A percentile compares a stretch with the other conserved stretches of the same genome.
phyloP scores from a whole-genome alignment of 1,140 invertebrate species.

The Galendromus occidentalis region DNA sequence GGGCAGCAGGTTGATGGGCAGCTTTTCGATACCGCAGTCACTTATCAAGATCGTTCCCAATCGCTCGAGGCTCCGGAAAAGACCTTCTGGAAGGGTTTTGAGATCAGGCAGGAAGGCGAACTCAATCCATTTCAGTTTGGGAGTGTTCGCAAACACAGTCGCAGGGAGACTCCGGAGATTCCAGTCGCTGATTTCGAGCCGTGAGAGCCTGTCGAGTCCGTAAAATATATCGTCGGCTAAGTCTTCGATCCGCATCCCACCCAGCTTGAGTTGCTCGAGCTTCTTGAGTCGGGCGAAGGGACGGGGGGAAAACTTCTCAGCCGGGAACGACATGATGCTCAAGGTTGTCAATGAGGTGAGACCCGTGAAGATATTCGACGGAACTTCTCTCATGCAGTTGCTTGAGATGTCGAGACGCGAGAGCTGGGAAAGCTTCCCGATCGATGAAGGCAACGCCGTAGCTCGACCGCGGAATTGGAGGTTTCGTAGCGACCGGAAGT shows the following conservation, averaged over 20 bases:
- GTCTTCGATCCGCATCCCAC: not conserved
- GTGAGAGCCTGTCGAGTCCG: too few species aligned
- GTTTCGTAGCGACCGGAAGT: not conserved
- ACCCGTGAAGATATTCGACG: not conserved
- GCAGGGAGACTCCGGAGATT: too few species aligned
- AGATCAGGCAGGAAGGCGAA: too few species aligned
- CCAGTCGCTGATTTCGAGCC: too few species aligned
- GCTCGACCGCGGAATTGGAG: not conserved
- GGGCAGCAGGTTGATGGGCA: too few species aligned
- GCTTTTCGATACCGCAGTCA: too few species aligned
- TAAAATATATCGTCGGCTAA: too few species aligned
- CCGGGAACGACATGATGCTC: not conserved
- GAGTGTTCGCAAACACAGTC: too few species aligned
- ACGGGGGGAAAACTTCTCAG: not conserved
- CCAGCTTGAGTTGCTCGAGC: not conserved
- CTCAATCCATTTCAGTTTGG: too few species aligned
- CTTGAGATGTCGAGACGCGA: not conserved
- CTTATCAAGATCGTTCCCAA: too few species aligned
- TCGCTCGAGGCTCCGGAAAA: too few species aligned
- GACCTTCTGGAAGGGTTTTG: too few species aligned
- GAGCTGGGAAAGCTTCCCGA: not conserved
- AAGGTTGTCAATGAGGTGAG: not conserved
- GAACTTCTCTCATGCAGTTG: not conserved
- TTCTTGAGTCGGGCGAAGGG: not conserved
- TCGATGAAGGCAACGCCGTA: not conserved